Evolutionary conservation across 2,888 invertebrate species (phyloP).

Genomic region (Oligia strigilis): DNA sequence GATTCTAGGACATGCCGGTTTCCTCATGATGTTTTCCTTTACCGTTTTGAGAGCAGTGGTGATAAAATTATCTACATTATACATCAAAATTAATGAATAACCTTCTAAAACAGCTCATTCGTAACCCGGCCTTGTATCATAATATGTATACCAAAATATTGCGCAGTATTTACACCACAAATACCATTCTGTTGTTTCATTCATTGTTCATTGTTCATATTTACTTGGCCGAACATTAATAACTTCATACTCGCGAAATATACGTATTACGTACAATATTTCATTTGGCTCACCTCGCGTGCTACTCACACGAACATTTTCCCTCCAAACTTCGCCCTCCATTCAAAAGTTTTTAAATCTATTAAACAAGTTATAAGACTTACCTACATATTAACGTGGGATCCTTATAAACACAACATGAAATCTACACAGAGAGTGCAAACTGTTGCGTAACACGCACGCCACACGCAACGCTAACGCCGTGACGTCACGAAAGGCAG

Average conservation of each 20-base stretch:
- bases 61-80: background rate
- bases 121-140: conserved; percentile 23
- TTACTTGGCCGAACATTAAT: conserved; percentile 48
- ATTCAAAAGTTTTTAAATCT: conserved; percentile 76
- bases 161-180: conserved; percentile 29
- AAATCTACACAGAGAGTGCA: conserved; percentile 57
- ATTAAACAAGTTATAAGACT: conserved; percentile 68
- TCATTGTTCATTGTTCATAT: conserved; percentile 31
- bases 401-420: conserved; percentile 59
- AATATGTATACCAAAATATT: conserved; percentile 18
- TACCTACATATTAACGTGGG: conserved; percentile 48
- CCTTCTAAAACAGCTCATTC: conserved; percentile 23
- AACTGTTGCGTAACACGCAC: conserved; percentile 68
- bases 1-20: no score
- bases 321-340: conserved; percentile 63
- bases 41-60: no score
- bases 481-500: conserved; percentile 62
- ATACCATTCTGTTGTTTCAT: conserved; percentile 40
- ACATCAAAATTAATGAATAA: conserved; percentile 17
- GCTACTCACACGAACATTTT: conserved; percentile 58
- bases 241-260: conserved; percentile 45
- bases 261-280: conserved; percentile 41
- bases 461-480: conserved; percentile 56
- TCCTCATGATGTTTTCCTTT: no score
- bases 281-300: conserved; percentile 57